Evolutionary conservation across 2,113 vertebrate species (phyloP), one percentile per base, ranked within the genome.

Genomic region (Thunnus thynnus): DNA sequence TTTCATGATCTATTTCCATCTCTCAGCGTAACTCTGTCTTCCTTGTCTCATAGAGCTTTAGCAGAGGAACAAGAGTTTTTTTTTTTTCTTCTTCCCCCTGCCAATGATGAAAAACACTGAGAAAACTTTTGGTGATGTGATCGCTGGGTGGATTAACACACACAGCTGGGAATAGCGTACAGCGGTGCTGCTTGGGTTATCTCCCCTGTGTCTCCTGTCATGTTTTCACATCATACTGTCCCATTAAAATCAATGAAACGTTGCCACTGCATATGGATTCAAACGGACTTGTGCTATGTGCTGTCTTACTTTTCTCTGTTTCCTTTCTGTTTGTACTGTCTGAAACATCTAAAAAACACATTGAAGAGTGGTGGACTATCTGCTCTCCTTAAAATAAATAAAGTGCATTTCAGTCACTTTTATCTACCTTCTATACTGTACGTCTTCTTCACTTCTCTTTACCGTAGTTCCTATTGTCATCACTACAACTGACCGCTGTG

Each of bases 1-100:
- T 91, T 91, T 91, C 85, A 87, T 89, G 86, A 91, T 93, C 92
- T 94, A 91, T 93, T 93, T 94, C 90, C 87, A 92, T 92, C 90
- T 91, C 81, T 70, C 83, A 67, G 90, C 48, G 56, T 82, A 84
- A 51, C 80, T 80, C 72, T 63, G 79, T 87, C 74, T 84, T 88
- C 73, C 74, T 32, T 65, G 74, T 87, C 76, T 85, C 76, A 10
- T 51, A 65, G 66, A 88, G 86, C 88, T 83, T 22, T 58, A 88
- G 86, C 88, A 6, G 86, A 89, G 84, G 72, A 89, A 83, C 69
- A 70, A 84, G 81, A 17, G 1, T 73, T 72, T 87, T 57, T 72
- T n/a, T 76, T 61, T 58, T 27, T 62, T 12, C 8, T 16, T 13
- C 58, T 27, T 57, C 55, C 55, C 54, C 62, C 74, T 20, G 73